Base-by-base conservation (phyloP, 2,113 vertebrate genomes). In the Tetrax tetrax region DNA sequence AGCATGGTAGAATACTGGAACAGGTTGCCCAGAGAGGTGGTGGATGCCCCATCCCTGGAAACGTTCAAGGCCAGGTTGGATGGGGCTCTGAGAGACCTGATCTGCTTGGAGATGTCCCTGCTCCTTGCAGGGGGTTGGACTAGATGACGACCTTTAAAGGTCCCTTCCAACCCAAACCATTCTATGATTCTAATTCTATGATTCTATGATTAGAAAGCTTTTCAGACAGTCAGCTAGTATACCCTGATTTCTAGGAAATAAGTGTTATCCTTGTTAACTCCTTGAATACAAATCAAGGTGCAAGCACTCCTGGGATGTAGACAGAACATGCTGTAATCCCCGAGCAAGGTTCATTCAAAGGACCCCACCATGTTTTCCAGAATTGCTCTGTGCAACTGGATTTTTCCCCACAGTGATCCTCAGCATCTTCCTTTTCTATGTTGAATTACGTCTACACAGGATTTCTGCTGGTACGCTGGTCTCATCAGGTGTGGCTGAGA, bases 351-450 rank as follows among this genome's bases (percentile, higher is more conserved):
- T 63, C 29, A 31, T 77, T 83, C 59, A 59, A 63, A 81, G 43
- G 43, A 31, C 1, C 20, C 23, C 27, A 11, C 19, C 0, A 0
- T 24, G 20, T 51, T 79, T 72, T 64, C 75, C 74, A 77, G 41
- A 53, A 53, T 27, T 69, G 37, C 23, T 20, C 41, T 5, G 5
- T 56, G 28, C 22, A 18, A 9, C 31, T 33, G 45, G 38, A 7
- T 78, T 78, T 87, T 87, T 81, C 60, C 60, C 33, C 6, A 2
- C 66, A 12, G 25, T 4, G 1, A 6, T 43, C 41, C 37, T 65
- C 53, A 74, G 2, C 19, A 8, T 33, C 56, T 83, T 78, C 48
- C 51, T 70, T 88, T 72, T 35, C 45, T 13, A 0, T 35, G 14
- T n/a, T 54, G 33, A 77, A 45, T 74, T 68, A 12, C 27, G 71